These are phyloP conservation scores for Alviniconcha strummeri DNA, from an alignment of 2,888 invertebrate species.

Conservation along the genomic window DNA sequence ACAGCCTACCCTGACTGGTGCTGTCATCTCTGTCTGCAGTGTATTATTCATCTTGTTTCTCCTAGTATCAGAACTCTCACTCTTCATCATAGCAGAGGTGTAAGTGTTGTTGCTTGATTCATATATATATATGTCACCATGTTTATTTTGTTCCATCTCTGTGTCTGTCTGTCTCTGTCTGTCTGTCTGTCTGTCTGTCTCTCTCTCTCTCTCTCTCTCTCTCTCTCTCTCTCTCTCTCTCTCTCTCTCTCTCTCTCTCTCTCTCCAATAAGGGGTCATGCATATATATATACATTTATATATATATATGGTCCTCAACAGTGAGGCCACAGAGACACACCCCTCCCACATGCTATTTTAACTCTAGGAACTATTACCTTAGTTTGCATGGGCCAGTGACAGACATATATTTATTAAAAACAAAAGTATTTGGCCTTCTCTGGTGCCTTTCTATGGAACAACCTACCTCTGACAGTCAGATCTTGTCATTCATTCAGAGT, in stretches of 20 bases:
- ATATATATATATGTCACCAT: no score
- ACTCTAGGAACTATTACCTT: no score
- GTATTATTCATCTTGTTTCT: slow-evolving; percentile 75
- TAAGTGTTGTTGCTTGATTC: slow-evolving; percentile 65
- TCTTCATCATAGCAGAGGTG: slow-evolving; percentile 76
- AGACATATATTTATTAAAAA: no score
- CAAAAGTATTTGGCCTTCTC: no score
- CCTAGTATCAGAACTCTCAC: slow-evolving; percentile 75
- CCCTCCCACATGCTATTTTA: no score
- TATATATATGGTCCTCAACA: no score
- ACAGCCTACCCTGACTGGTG: slow-evolving; percentile 78
- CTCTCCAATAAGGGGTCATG: no score
- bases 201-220: background rate
- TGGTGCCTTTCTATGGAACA: no score
- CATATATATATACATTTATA: background rate
- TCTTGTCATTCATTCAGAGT: no score
- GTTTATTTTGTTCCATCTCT: background rate
- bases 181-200: background rate
- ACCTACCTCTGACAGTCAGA: no score
- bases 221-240: background rate
- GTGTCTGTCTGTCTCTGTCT: slow-evolving; percentile 12
- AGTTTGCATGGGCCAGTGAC: no score
- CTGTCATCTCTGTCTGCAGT: slow-evolving; percentile 76
- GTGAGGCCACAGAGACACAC: no score
- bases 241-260: background rate